A percentile compares a stretch with the other conserved stretches of the same genome.
phyloP scores from a whole-genome alignment of 1,140 invertebrate genomes.

The Aphelenchoides avenae region DNA sequence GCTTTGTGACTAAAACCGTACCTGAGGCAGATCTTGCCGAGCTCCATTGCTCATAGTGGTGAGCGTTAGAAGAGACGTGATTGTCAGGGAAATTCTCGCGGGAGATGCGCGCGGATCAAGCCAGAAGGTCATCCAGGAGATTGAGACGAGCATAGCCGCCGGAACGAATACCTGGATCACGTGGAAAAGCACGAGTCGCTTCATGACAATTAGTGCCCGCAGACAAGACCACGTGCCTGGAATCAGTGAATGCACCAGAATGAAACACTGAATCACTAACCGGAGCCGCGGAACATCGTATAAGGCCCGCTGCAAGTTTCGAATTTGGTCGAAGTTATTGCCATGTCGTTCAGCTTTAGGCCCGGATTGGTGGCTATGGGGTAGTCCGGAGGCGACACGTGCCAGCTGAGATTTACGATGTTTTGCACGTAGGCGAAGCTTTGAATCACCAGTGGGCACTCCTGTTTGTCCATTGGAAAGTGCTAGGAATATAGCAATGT shows the following conservation, averaged over 20 bases:
- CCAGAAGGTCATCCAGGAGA: constrained; percentile 60
- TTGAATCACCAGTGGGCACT: constrained; percentile 45
- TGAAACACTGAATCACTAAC: too few species aligned
- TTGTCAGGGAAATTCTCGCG: constrained; percentile 55
- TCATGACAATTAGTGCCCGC: constrained; percentile 54
- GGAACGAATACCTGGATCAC: constrained; percentile 58
- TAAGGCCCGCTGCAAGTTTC: constrained; percentile 52
- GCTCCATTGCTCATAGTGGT: constrained; percentile 59
- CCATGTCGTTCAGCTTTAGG: constrained; percentile 58
- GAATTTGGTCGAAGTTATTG: constrained; percentile 43
- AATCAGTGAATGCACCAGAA: too few species aligned
- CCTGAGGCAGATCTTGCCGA: constrained; percentile 55
- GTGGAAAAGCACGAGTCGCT: constrained; percentile 53
- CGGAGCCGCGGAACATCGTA: constrained; percentile 54
- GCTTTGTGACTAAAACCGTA: constrained; percentile 14
- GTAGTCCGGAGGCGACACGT: constrained; percentile 42
- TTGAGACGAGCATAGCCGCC: constrained; percentile 53
- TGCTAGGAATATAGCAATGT: constrained; percentile 18
- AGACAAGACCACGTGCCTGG: constrained; percentile 55
- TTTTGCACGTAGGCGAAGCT: constrained; percentile 55
- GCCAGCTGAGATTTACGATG: constrained; percentile 54
- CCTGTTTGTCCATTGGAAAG: constrained; percentile 39
- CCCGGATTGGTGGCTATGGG: constrained; percentile 51
- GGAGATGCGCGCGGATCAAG: constrained; percentile 56
- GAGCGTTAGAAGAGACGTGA: constrained; percentile 53